Conservation (phyloP, 2,888 invertebrate species). For the Autographa gamma region DNA sequence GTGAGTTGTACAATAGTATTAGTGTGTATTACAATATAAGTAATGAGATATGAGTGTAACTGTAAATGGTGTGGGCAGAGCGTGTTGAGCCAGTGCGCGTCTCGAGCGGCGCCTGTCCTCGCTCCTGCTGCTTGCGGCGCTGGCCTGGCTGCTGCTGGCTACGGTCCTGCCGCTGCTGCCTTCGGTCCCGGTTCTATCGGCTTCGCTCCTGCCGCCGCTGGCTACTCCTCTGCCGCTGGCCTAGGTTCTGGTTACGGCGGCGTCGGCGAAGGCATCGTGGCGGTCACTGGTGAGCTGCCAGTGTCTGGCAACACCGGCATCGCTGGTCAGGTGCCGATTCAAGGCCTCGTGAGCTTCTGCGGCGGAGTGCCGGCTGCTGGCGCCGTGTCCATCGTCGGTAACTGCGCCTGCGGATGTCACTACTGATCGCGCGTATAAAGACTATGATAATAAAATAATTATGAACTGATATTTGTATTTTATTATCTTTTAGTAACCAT, state of each 20-base stretch:
- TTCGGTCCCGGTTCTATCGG: too few species aligned
- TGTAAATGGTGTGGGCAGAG: too few species aligned
- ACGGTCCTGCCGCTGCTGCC: too few species aligned
- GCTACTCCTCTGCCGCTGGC: background rate
- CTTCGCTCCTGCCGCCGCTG: too few species aligned
- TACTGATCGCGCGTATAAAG: background rate
- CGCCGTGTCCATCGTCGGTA: conserved; percentile 60
- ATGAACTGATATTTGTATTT: too few species aligned
- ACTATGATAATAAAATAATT: background rate
- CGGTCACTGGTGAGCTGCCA: conserved; percentile 55
- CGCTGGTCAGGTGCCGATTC: conserved; percentile 65
- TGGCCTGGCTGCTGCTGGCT: too few species aligned
- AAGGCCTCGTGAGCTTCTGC: conserved; percentile 62
- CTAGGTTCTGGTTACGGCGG: conserved; percentile 44
- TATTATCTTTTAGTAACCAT: too few species aligned
- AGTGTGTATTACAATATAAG: too few species aligned
- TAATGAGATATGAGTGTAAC: too few species aligned
- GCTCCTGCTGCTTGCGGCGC: too few species aligned
- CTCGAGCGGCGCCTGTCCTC: too few species aligned
- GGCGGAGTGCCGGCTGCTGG: conserved; percentile 66
- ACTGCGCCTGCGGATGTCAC: conserved; percentile 56
- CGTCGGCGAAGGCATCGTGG: conserved; percentile 55
- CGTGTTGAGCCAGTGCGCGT: too few species aligned
- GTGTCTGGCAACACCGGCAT: conserved; percentile 61
- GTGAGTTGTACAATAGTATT: conserved; percentile 7